Evolutionary conservation across 1,140 invertebrate genomes (phyloP), one percentile per base, ranked within the genome.

Genomic region (Drosophila sulfurigaster): DNA sequence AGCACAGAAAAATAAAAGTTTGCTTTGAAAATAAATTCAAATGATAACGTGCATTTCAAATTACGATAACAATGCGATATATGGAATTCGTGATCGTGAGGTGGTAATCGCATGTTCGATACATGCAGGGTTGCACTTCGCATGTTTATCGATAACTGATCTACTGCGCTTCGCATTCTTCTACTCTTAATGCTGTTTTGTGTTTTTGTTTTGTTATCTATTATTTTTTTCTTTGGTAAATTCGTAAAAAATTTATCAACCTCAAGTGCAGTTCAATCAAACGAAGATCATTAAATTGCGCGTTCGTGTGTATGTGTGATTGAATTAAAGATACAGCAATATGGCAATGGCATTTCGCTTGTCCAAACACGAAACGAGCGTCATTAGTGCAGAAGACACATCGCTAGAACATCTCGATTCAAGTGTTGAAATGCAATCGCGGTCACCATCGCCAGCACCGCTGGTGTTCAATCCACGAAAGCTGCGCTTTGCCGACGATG

Each of bases 401-500:
- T 80, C 78, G 43, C 64, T 78, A 3, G 76, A 78, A 32, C 71
- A 82, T 52, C 79, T 91, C 16, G 87, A 89, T 51, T 89, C 86
- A 7, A 90, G 86, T 52, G 81, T 91, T 51, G 91, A 92, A 51
- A 79, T 91, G 90, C 74, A 73, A 49, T 91, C 90, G 32, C 81
- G 86, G 16, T 86, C 90, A 6, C 90, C 86, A 28, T 85, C 90
- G 5, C 90, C 86, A 30, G 74, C 86, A 52, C 79, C 87, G 45
- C 56, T 82, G 57, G 54, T 79, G 49, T 86, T 92, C 35, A 78
- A 91, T 75, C 91, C 91, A 43, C 82, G 91, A 30, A 92, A 92
- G 62, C 71, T 92, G 16, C 75, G 87, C 28, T 92, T 92, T 48
- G 91, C 87, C 64, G 78, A 82, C 28, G 81, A 92, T 35, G 91